Evolutionary conservation across 2,888 invertebrate species (phyloP).

Genomic region (Aleiodes testaceus): DNA sequence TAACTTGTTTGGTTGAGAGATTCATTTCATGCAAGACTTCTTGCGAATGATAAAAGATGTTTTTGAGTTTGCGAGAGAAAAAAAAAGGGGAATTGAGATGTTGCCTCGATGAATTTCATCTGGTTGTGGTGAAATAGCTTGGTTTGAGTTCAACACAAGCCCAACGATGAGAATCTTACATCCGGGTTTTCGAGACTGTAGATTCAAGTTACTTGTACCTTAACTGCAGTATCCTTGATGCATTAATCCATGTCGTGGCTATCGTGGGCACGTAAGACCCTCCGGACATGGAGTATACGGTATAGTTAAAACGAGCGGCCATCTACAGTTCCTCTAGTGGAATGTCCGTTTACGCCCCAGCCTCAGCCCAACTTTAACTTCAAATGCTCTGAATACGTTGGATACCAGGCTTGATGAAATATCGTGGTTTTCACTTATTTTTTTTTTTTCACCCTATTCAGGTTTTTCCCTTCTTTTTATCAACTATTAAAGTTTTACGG

Average conservation of each 20-base stretch:
- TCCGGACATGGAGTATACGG: conserved; percentile 31
- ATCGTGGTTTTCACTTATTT: background rate
- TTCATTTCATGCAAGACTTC: background rate
- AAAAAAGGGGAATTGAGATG: conserved; percentile 17
- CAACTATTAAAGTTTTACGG: too few relatives aligned
- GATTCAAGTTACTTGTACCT: conserved; percentile 23
- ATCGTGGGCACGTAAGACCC: conserved; percentile 20
- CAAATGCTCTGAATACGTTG: conserved; percentile 10
- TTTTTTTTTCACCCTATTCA: too few relatives aligned
- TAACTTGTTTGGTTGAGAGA: too few relatives aligned
- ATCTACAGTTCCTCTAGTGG: background rate
- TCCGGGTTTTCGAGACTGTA: conserved; percentile 20
- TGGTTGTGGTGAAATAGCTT: background rate
- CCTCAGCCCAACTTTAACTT: conserved; percentile 15
- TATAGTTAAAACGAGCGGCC: conserved; percentile 25
- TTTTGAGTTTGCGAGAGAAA: background rate
- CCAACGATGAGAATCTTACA: conserved; percentile 26
- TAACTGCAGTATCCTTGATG: conserved; percentile 16
- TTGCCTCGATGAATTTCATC: conserved; percentile 24
- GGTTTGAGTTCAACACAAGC: conserved; percentile 6
- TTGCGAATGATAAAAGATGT: background rate
- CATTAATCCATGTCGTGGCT: conserved; percentile 34
- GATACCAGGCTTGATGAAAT: conserved; percentile 8
- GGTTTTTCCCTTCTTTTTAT: too few relatives aligned
- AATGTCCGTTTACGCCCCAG: conserved; percentile 12